A percentile compares a stretch with the other conserved stretches of the same genome.
phyloP scores from a whole-genome alignment of 2,797 vertebrate genomes.

The Galagoides demidoff region DNA sequence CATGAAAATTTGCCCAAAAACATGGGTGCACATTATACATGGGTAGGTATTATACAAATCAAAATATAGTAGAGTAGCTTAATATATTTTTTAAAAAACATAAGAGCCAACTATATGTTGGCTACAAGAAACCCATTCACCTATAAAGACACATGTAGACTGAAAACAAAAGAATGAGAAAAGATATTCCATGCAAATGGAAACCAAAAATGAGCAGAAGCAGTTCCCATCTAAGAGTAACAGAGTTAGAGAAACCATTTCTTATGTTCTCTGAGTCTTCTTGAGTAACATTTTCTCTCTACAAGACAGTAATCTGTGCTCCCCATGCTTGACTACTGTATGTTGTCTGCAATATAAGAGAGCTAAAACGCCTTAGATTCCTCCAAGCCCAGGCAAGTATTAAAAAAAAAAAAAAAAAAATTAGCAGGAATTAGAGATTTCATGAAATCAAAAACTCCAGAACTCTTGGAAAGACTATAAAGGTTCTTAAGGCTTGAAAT shows the following conservation, averaged over 20 bases:
- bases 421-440: not conserved
- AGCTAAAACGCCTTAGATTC: not conserved
- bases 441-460: not conserved
- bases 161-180: too few species aligned
- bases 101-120: too few species aligned
- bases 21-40: too few species aligned
- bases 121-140: too few species aligned
- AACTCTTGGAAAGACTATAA: not conserved
- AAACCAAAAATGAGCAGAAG: too few species aligned
- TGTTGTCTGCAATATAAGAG: not conserved
- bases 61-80: too few species aligned
- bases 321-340: not conserved
- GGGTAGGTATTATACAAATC: too few species aligned
- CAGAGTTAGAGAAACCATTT: not conserved
- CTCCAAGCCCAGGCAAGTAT: constrained; percentile 1
- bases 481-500: not conserved
- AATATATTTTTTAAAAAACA: too few species aligned
- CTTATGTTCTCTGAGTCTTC: not conserved
- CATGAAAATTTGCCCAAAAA: too few species aligned
- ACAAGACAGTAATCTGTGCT: not conserved
- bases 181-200: too few species aligned
- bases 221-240: not conserved
- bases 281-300: not conserved
- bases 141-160: too few species aligned
- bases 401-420: constrained; percentile 20